Percentiles rank a stretch among this genome's conserved stretches.
phyloP scores from a whole-genome alignment of 1,140 invertebrate genomes.

The Trypoxylus dichotomus region DNA sequence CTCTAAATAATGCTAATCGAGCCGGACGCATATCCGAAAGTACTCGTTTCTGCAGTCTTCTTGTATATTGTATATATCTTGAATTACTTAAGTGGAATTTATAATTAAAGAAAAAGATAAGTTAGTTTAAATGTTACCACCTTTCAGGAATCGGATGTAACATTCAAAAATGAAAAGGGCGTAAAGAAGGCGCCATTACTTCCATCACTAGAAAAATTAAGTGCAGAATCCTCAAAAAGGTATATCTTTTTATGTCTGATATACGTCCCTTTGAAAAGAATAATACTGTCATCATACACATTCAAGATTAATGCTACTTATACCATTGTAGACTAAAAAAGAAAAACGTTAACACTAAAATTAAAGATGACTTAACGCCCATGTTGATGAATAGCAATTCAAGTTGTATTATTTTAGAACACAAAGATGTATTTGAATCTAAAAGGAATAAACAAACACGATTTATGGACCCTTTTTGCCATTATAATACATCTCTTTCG shows the following conservation, averaged over 20 bases:
- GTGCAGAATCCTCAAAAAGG: constrained; percentile 9
- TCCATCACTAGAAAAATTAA: constrained; percentile 22
- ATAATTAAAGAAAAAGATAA: too few relatives aligned
- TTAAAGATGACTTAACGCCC: constrained; percentile 8
- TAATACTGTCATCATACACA: too few relatives aligned
- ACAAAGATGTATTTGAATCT: neutral
- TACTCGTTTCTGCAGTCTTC: too few relatives aligned
- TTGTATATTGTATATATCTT: too few relatives aligned
- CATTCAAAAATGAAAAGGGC: neutral
- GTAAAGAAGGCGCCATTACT: neutral
- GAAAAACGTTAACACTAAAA: constrained; percentile 7
- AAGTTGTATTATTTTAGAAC: neutral
- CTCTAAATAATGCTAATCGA: too few relatives aligned
- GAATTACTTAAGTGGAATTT: too few relatives aligned
- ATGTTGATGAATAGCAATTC: neutral
- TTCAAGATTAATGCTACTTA: too few relatives aligned
- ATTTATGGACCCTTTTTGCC: constrained; percentile 47
- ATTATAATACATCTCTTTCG: constrained; percentile 52
- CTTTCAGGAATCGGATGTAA: neutral
- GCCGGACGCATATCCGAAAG: too few relatives aligned
- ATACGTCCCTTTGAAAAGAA: neutral
- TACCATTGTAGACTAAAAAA: neutral
- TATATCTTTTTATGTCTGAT: neutral
- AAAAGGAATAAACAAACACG: constrained; percentile 10
- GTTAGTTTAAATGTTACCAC: neutral